Percentiles rank a stretch among this genome's conserved stretches.
These are phyloP conservation scores for Cydia strobilella DNA, from an alignment of 1,140 invertebrate species.

Conservation along the genomic window DNA sequence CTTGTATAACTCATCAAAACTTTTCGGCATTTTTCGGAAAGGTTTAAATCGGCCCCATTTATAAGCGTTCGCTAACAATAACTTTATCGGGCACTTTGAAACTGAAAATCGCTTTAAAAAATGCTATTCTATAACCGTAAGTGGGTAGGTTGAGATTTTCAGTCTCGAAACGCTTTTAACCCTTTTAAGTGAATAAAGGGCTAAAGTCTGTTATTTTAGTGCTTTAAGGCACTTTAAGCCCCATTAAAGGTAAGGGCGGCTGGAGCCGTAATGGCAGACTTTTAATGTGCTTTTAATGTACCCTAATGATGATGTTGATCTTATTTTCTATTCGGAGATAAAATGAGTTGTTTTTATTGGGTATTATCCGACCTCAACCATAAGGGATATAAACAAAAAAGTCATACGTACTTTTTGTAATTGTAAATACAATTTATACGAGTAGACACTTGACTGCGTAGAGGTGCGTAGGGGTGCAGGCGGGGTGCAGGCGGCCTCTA, in stretches of 20 bases:
- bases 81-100: background rate
- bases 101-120: conserved; percentile 1
- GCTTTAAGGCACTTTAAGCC: background rate
- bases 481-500: too few relatives aligned
- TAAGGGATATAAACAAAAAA: too few relatives aligned
- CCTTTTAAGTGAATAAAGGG: background rate
- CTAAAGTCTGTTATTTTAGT: background rate
- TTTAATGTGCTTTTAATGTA: too few relatives aligned
- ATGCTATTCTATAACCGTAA: background rate
- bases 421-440: too few relatives aligned
- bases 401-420: too few relatives aligned
- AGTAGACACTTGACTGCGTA: too few relatives aligned
- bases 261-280: too few relatives aligned
- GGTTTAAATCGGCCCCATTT: conserved; percentile 14
- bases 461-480: too few relatives aligned
- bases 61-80: conserved; percentile 7
- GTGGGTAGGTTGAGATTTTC: background rate
- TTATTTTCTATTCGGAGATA: too few relatives aligned
- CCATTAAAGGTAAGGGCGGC: background rate
- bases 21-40: conserved; percentile 7
- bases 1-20: conserved; percentile 14
- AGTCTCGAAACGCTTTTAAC: background rate
- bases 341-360: too few relatives aligned
- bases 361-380: too few relatives aligned
- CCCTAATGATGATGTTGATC: too few relatives aligned